Evolutionary conservation across 2,797 vertebrate genomes (phyloP).

Genomic region (Euthynnus affinis): DNA sequence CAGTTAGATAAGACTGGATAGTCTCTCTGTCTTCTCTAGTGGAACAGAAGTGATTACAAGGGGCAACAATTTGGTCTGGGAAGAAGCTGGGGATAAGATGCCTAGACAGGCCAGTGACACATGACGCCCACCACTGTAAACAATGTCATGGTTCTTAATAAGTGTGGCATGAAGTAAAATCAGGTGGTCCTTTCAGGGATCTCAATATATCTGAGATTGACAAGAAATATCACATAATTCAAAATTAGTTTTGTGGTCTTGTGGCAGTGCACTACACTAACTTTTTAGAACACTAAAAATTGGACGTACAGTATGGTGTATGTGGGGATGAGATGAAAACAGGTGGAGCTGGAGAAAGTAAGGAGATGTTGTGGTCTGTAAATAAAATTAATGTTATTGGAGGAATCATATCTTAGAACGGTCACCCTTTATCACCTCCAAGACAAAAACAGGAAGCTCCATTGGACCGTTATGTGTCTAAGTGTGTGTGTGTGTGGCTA

Average conservation of each 20-base stretch:
- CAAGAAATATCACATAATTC: background rate
- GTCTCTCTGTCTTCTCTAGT: slow-evolving; percentile 53
- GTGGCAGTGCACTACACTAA: too few species aligned
- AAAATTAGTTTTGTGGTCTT: background rate
- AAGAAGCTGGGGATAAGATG: slow-evolving; percentile 42
- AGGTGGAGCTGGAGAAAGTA: background rate
- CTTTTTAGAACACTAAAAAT: background rate
- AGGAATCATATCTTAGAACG: background rate
- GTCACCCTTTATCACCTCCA: slow-evolving; percentile 1
- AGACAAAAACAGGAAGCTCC: slow-evolving; percentile 3
- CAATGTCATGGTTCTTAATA: slow-evolving; percentile 2
- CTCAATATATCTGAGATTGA: background rate
- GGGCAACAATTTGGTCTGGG: slow-evolving; percentile 25
- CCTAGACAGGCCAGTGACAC: slow-evolving; percentile 20
- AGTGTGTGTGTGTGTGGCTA: background rate
- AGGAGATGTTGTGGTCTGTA: background rate
- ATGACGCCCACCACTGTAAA: slow-evolving; percentile 24
- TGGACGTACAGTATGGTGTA: too few species aligned
- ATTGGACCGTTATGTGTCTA: slow-evolving; percentile 14
- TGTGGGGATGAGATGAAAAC: background rate
- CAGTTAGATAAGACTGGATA: slow-evolving; percentile 54
- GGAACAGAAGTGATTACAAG: slow-evolving; percentile 55
- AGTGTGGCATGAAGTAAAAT: background rate
- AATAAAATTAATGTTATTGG: background rate
- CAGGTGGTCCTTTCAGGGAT: background rate